Conservation (phyloP, 2,113 vertebrate genomes). For the Campylorhamphus procurvoides region DNA sequence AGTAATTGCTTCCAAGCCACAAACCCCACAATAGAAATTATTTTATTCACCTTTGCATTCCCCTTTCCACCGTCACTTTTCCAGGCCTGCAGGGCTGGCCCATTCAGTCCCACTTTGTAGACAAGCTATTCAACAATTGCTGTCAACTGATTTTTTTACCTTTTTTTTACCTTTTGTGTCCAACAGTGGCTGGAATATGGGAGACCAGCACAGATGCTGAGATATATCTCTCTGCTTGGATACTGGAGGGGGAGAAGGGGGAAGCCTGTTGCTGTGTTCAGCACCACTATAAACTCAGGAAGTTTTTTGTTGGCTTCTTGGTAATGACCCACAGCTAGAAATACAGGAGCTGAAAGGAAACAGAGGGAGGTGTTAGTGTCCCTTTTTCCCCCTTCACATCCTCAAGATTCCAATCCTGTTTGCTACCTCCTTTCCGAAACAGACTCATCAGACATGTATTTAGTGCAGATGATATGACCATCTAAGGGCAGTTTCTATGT, state of each 20-base stretch:
- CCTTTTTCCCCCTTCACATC: neutral
- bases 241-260: neutral
- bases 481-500: neutral
- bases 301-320: neutral
- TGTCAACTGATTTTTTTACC: neutral
- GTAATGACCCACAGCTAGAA: neutral
- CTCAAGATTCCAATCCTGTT: neutral
- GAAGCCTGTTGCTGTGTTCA: neutral
- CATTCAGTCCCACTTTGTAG: neutral
- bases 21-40: neutral
- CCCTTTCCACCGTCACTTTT: neutral
- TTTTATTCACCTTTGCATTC: neutral
- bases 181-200: neutral
- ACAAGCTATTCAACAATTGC: neutral
- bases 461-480: neutral
- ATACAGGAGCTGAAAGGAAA: neutral
- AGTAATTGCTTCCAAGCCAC: neutral
- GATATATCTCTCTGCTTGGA: neutral
- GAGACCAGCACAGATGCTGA: neutral
- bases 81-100: neutral
- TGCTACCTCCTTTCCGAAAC: neutral
- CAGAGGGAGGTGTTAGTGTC: neutral
- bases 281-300: neutral
- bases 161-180: neutral
- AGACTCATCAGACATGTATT: neutral